Conservation (phyloP, 2,888 invertebrate genomes). For the Crepidodera aurea region DNA sequence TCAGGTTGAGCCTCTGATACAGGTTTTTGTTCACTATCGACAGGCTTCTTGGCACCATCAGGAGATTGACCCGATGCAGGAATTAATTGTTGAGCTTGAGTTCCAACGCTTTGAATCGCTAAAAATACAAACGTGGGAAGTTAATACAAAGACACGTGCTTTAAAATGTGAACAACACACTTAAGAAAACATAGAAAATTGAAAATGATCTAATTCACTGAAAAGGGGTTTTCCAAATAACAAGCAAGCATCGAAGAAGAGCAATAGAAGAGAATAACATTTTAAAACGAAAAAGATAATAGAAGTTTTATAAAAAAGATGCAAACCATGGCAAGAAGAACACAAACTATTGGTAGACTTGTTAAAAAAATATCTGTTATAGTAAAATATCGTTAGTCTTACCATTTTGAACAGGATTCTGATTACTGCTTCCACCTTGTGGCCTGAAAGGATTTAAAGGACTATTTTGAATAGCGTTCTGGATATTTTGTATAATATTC, state of each 20-base stretch:
- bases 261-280: too few relatives aligned
- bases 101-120: constrained; percentile 31
- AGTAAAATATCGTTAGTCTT: not conserved
- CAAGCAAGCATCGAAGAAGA: too few relatives aligned
- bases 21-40: not conserved
- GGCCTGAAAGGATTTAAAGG: constrained; percentile 44
- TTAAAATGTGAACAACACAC: too few relatives aligned
- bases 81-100: constrained; percentile 26
- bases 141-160: too few relatives aligned
- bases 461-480: constrained; percentile 44
- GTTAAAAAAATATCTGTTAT: too few relatives aligned
- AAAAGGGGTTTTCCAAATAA: too few relatives aligned
- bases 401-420: constrained; percentile 36
- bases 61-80: not conserved
- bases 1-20: not conserved
- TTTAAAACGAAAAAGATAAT: too few relatives aligned
- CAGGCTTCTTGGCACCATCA: not conserved
- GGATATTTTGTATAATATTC: constrained; percentile 42
- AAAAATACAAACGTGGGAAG: too few relatives aligned
- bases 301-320: too few relatives aligned
- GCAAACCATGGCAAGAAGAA: too few relatives aligned
- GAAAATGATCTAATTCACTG: too few relatives aligned
- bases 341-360: too few relatives aligned
- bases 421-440: constrained; percentile 18
- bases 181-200: not conserved